These are phyloP conservation scores for Tenthredo distinguenda DNA, from an alignment of 2,888 invertebrate genomes.

Conservation along the genomic window DNA sequence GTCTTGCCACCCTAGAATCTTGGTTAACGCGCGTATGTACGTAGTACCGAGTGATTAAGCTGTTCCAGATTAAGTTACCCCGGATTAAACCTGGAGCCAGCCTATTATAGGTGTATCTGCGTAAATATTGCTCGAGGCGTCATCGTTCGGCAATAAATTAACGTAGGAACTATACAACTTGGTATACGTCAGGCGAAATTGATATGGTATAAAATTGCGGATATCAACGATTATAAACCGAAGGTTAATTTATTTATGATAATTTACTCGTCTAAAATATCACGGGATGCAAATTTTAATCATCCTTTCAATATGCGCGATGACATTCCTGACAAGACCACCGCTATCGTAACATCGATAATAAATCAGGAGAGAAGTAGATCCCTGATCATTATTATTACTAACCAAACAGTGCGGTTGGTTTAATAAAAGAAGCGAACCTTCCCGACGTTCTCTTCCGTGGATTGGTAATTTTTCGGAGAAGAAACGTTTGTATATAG, in stretches of 20 bases:
- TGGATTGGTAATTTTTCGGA: conserved; percentile 16
- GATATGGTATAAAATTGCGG: neutral
- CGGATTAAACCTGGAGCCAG: neutral
- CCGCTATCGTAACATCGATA: neutral
- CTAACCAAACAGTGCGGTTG: neutral
- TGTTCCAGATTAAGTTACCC: conserved; percentile 1
- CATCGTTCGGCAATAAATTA: neutral
- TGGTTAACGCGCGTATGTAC: neutral
- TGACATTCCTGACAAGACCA: neutral
- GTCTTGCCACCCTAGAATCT: neutral
- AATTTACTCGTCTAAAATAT: neutral
- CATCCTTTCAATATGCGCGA: neutral
- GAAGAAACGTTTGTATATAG: neutral
- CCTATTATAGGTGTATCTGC: neutral
- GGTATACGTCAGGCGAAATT: neutral
- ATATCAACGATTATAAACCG: conserved; percentile 19
- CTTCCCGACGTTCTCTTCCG: neutral
- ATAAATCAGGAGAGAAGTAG: neutral
- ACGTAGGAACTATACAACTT: neutral
- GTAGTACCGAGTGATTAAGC: neutral
- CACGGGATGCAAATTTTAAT: neutral
- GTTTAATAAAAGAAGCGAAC: neutral
- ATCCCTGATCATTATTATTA: neutral
- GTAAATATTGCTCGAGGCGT: neutral
- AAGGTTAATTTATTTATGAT: neutral